Evolutionary conservation across 1,140 invertebrate genomes (phyloP), one percentile per base, ranked within the genome.

Genomic region (Rhopalosiphum padi): DNA sequence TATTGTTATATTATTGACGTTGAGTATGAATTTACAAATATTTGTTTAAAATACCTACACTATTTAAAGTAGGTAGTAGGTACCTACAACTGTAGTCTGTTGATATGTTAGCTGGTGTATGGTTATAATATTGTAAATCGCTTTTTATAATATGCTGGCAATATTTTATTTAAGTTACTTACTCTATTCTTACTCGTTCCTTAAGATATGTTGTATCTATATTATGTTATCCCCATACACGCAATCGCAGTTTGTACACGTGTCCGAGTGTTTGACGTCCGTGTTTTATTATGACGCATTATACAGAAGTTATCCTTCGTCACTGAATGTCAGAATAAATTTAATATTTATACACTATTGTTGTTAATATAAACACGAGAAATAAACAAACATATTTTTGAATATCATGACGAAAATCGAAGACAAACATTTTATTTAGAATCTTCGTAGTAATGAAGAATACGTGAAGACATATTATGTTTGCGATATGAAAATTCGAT

Each of bases 351-450:
- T 18, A n/a, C 15, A n/a, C n/a, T 15, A n/a, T n/a, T 77, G 30
- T n/a, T 77, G 60, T n/a, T 15, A 77, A 77, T 77, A 77, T n/a
- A 68, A 68, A 77, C 15, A 18, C 15, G n/a, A 15, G 15, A 77
- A 77, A n/a, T 77, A 77, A n/a, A 77, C n/a, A 77, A n/a, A 77
- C 15, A 77, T n/a, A 77, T n/a, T 77, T 77, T n/a, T n/a, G 60
- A 77, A n/a, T 77, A 77, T 77, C n/a, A 77, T 77, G n/a, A n/a
- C 0, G 30, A 77, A 77, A n/a, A 77, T 77, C 5, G 30, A 77
- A 77, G 15, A 77, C 60, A 77, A 77, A 77, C 6, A 77, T 77
- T n/a, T 18, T 77, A 77, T 15, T 68, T 68, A n/a, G 30, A n/a
- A n/a, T n/a, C 2, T 1, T n/a, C 15, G 60, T 60, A 30, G 2